Base-by-base conservation (phyloP, 2,888 invertebrate species). In the Clistopyga incitator region DNA sequence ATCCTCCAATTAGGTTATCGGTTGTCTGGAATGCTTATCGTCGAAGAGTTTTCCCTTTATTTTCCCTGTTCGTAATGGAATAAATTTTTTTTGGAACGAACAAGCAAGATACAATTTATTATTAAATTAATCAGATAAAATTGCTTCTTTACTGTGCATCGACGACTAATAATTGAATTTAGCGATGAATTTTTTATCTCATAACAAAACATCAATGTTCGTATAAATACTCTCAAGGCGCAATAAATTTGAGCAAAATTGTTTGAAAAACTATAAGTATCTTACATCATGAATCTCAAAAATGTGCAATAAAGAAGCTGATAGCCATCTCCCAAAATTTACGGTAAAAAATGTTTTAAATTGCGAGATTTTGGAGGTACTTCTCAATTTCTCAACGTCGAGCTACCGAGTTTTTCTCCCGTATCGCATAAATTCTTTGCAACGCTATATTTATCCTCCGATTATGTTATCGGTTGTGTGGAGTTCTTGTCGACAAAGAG, bases 251-350 rank as follows among this genome's bases (percentile, higher is more conserved):
- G 42, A 20, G 23, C 6, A 18, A 6, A 65, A 65, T 13, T 45
- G 20, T 23, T 3, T 42, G 42, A 15, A 15, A 13, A 1, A 11
- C 6, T 45, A 15, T 13, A n/a, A 29, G 29, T 72, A 61, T 61
- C 20, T 20, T 10, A 8, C 25, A 20, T 61, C 74, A 47, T 47
- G 61, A 34, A 50, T 61, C 25, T 47, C 54, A 25, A 74, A 47
- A 29, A 18, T 11, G 6, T 15, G 79, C 81, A 84, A 86, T 85
- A 85, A 86, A 84, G 82, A 81, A 70, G 50, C 54, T 84, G 78
- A 87, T 86, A 78, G 78, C 74, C 85, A 74, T 80, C 78, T 54
- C 82, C 75, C 64, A 84, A 82, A 84, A 83, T 71, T 74, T 78
- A 56, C 59, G 13, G 52, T 23, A 2, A 18, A 61, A 68, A 20